Percentiles rank a stretch among this genome's conserved stretches.
phyloP scores from a whole-genome alignment of 2,797 vertebrate species.

The Carduelis carduelis region DNA sequence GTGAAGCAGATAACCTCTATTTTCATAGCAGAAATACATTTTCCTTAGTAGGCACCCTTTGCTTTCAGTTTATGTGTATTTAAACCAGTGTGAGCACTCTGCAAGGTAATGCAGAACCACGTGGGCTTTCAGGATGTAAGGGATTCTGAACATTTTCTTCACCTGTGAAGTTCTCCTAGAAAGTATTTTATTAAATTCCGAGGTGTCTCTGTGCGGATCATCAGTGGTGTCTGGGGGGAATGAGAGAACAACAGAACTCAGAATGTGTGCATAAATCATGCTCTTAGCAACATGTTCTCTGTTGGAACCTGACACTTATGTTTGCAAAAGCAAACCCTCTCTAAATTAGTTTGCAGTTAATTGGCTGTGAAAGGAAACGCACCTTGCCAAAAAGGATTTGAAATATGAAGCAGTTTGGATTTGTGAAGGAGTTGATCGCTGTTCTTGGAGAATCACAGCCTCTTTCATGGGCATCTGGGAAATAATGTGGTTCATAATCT shows the following conservation, averaged over 20 bases:
- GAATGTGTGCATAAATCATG: constrained; percentile 1
- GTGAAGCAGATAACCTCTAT: background rate
- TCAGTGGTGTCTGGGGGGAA: background rate
- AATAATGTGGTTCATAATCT: constrained; percentile 21
- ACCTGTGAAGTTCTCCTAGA: background rate
- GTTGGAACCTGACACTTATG: constrained; percentile 30
- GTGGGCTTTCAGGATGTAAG: background rate
- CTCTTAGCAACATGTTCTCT: constrained; percentile 23
- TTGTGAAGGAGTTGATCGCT: background rate
- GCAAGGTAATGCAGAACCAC: background rate
- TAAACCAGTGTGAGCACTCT: background rate
- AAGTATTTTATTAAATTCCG: background rate
- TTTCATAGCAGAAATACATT: background rate
- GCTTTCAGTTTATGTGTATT: background rate
- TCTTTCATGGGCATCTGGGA: constrained; percentile 18
- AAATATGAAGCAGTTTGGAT: constrained; percentile 33
- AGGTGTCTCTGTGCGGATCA: background rate
- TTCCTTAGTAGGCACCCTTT: background rate
- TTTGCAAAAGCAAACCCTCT: constrained; percentile 45
- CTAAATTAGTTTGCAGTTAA: constrained; percentile 59
- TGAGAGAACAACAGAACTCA: background rate
- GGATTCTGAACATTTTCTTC: background rate
- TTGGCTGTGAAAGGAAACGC: constrained; percentile 46
- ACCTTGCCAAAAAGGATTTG: constrained; percentile 57
- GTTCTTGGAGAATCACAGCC: background rate